phyloP scores from a whole-genome alignment of 2,113 vertebrate species.

The Camarhynchus parvulus region DNA sequence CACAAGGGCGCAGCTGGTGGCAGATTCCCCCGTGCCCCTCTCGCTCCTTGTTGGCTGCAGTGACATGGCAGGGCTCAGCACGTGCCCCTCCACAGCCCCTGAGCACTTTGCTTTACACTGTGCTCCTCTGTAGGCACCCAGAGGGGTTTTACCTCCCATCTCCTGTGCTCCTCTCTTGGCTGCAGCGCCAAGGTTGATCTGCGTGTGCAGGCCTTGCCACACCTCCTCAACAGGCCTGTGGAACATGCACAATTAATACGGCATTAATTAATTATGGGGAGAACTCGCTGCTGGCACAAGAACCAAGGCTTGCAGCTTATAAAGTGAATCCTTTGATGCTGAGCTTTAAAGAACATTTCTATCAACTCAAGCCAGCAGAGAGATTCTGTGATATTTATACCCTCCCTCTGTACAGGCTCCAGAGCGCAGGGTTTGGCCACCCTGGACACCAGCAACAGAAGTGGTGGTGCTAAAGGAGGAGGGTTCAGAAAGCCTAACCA shows the following conservation, averaged over 20 bases:
- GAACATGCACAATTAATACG: constrained; percentile 71
- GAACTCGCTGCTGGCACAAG: constrained; percentile 60
- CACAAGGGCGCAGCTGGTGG: constrained; percentile 26
- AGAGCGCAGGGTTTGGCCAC: neutral
- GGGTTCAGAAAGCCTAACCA: neutral
- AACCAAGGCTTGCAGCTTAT: constrained; percentile 69
- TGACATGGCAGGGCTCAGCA: neutral
- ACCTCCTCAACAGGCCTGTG: neutral
- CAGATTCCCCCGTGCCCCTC: neutral
- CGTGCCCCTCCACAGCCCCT: neutral
- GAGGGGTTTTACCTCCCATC: neutral
- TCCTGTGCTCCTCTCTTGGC: neutral
- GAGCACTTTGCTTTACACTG: neutral
- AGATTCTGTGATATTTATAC: constrained; percentile 51
- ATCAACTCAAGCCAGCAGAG: constrained; percentile 53
- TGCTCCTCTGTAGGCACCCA: neutral
- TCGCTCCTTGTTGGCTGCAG: neutral
- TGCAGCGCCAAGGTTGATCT: neutral
- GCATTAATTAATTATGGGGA: constrained; percentile 69
- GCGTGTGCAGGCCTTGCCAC: neutral
- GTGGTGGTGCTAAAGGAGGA: neutral
- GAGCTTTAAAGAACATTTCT: constrained; percentile 69
- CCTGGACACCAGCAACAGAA: neutral
- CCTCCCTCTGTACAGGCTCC: neutral
- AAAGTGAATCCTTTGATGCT: constrained; percentile 73